Conservation (phyloP, 35 echinoderm and acorn worm species). For the Antedon bifida region DNA sequence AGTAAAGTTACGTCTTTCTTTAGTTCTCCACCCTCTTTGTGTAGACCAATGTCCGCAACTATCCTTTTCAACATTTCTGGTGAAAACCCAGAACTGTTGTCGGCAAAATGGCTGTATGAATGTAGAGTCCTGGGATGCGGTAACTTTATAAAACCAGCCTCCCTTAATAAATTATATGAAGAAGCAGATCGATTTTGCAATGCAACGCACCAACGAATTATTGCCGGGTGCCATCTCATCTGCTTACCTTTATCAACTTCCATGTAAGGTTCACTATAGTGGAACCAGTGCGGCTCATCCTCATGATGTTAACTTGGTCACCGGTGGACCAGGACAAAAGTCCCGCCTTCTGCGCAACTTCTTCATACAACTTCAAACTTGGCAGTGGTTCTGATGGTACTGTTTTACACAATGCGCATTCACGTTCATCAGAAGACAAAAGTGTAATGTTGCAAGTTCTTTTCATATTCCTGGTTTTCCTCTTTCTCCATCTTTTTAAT, state of each 20-base stretch:
- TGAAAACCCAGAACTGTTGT: neutral
- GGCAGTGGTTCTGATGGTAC: no score
- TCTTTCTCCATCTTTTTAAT: neutral
- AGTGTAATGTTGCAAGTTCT: neutral
- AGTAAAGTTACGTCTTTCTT: neutral
- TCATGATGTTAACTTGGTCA: neutral
- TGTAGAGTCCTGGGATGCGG: slow-evolving; percentile 24
- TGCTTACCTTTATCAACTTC: neutral
- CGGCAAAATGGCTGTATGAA: slow-evolving; percentile 11
- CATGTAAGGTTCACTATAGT: neutral
- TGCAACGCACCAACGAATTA: slow-evolving; percentile 2
- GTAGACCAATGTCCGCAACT: neutral
- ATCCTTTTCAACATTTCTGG: neutral
- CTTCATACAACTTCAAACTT: no score
- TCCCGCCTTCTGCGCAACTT: neutral
- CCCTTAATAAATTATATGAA: neutral
- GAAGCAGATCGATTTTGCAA: neutral
- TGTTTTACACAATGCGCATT: no score
- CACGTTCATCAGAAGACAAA: neutral
- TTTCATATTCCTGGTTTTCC: neutral
- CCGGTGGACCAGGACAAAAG: neutral
- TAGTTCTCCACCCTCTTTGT: neutral
- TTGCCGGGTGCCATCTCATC: slow-evolving; percentile 1
- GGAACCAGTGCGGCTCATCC: neutral
- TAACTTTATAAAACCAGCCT: neutral